Evolutionary conservation across 2,113 vertebrate genomes (phyloP).

Genomic region (Phalacrocorax aristotelis): DNA sequence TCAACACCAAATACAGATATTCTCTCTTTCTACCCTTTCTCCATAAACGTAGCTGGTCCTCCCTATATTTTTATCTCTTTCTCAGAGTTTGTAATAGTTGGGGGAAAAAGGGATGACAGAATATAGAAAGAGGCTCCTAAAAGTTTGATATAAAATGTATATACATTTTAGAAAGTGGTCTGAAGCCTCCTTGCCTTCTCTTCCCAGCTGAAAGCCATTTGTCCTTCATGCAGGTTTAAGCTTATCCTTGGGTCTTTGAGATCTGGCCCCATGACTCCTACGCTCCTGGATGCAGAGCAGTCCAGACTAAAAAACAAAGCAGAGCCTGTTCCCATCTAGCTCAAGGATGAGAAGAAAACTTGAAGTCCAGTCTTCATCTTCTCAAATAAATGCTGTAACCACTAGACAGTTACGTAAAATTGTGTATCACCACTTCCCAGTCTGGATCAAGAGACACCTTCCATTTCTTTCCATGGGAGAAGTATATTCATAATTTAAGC

Average conservation of each 20-base stretch:
- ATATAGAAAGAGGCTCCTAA: neutral
- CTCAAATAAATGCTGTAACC: neutral
- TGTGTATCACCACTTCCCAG: neutral
- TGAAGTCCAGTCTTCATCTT: neutral
- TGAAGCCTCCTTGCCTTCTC: neutral
- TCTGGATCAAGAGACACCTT: neutral
- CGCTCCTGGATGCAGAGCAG: neutral
- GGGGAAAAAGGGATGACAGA: neutral
- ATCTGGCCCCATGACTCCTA: neutral
- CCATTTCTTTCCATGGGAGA: neutral
- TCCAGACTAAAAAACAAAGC: neutral
- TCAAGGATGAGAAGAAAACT: neutral
- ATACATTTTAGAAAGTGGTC: neutral
- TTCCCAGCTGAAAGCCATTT: neutral
- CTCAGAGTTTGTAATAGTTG: neutral
- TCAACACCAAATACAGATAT: neutral
- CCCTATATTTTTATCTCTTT: neutral
- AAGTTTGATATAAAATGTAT: neutral
- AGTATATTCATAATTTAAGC: neutral
- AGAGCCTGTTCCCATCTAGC: neutral
- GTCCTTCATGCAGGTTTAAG: neutral
- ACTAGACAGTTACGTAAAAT: neutral
- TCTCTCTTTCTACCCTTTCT: neutral
- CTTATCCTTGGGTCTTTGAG: neutral
- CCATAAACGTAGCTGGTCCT: neutral